Evolutionary conservation across 2,888 invertebrate species (phyloP).

Genomic region (Lampropteryx suffumata): DNA sequence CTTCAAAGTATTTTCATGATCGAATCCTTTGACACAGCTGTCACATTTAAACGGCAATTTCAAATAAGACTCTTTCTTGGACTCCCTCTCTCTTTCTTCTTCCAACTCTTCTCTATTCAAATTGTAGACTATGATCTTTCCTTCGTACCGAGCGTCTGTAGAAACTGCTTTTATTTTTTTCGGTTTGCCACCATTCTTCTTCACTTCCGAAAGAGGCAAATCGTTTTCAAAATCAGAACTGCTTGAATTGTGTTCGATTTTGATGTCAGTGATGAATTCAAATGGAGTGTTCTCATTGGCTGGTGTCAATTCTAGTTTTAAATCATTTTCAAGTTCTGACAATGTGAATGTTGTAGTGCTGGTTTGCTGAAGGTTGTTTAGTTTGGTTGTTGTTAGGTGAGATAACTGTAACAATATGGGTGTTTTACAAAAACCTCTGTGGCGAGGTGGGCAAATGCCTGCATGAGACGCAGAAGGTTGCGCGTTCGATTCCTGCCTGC

Average conservation of each 20-base stretch:
- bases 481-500: too few relatives aligned
- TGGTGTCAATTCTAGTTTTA: slow-evolving; percentile 2
- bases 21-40: slow-evolving; percentile 61
- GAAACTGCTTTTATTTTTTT: slow-evolving; percentile 7
- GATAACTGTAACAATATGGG: slow-evolving; percentile 11
- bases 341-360: slow-evolving; percentile 13
- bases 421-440: too few relatives aligned
- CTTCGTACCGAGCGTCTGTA: slow-evolving; percentile 45
- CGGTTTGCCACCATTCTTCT: slow-evolving; percentile 26
- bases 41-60: slow-evolving; percentile 64
- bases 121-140: slow-evolving; percentile 50
- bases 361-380: slow-evolving; percentile 16
- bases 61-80: slow-evolving; percentile 47
- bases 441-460: too few relatives aligned
- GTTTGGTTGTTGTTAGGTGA: slow-evolving; percentile 1
- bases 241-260: slow-evolving; percentile 46
- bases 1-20: slow-evolving; percentile 55
- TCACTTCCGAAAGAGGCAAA: slow-evolving; percentile 40
- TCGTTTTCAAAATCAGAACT: slow-evolving; percentile 48
- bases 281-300: slow-evolving; percentile 10
- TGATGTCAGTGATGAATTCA: slow-evolving; percentile 44
- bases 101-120: slow-evolving; percentile 50
- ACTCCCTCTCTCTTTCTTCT: slow-evolving; percentile 50
- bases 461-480: too few relatives aligned
- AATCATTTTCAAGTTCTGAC: neutral